Evolutionary conservation across 2,113 vertebrate genomes (phyloP).

Genomic region (Coregonus clupeaformis): DNA sequence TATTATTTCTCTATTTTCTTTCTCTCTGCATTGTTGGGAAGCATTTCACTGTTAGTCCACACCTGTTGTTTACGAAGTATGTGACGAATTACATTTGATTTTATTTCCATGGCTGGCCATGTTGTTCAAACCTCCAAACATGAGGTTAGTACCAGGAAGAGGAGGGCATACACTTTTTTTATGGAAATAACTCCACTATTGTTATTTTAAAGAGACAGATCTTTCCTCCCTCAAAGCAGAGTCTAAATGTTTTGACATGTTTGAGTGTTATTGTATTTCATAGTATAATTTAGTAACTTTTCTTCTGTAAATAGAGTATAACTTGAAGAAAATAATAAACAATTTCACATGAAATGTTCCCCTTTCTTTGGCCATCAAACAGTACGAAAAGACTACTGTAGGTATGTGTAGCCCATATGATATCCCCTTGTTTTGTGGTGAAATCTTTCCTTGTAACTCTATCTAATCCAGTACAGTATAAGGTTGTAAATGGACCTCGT

Average conservation of each 20-base stretch:
- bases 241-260: not conserved
- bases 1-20: too few species aligned
- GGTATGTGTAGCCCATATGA: too few species aligned
- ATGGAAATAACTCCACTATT: not conserved
- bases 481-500: slow-evolving; percentile 1
- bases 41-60: too few species aligned
- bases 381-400: too few species aligned
- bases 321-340: not conserved
- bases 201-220: not conserved
- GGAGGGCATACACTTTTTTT: not conserved
- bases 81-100: too few species aligned
- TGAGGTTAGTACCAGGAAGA: not conserved
- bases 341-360: too few species aligned
- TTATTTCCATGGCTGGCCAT: not conserved
- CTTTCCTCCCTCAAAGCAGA: not conserved
- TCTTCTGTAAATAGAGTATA: not conserved
- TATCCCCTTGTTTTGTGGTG: not conserved
- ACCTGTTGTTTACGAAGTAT: too few species aligned
- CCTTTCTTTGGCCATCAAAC: too few species aligned
- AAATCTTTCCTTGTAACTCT: not conserved
- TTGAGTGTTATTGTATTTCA: not conserved
- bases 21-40: too few species aligned
- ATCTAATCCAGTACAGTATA: not conserved
- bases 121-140: not conserved
- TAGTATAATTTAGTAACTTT: not conserved